Conservation (phyloP, 2,797 vertebrate species). For the Parambassis ranga region DNA sequence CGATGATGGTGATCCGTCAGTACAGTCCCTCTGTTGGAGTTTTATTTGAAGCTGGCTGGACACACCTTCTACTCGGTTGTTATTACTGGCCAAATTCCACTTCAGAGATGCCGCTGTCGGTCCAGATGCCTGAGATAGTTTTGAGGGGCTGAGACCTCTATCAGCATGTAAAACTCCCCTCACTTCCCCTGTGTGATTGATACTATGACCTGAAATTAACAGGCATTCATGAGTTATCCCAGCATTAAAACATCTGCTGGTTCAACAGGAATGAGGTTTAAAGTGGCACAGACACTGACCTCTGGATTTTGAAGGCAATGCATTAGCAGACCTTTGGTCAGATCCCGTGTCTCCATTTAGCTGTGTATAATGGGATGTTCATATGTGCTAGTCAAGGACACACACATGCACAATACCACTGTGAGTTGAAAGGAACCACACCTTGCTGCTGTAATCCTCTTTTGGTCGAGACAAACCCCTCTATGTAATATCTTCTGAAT, state of each 20-base stretch:
- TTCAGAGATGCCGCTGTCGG: conserved; percentile 34
- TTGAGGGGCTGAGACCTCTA: conserved; percentile 45
- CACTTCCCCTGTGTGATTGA: conserved; percentile 23
- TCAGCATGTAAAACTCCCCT: conserved; percentile 11
- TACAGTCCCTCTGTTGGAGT: conserved; percentile 20
- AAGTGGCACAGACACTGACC: neutral
- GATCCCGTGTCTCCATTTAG: conserved; percentile 38
- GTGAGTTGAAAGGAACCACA: conserved; percentile 65
- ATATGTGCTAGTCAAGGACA: neutral
- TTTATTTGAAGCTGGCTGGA: conserved; percentile 28
- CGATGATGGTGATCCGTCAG: conserved; percentile 23
- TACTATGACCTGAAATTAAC: conserved; percentile 32
- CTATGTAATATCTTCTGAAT: conserved; percentile 67
- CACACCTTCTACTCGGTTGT: conserved; percentile 50
- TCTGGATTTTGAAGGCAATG: conserved; percentile 14
- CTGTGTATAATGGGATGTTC: conserved; percentile 28
- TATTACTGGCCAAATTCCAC: conserved; percentile 51
- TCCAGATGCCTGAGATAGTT: conserved; percentile 63
- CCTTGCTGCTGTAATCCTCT: conserved; percentile 70
- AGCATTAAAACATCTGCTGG: conserved; percentile 17
- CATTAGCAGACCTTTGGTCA: conserved; percentile 17
- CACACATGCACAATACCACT: conserved; percentile 31
- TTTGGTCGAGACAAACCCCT: conserved; percentile 60
- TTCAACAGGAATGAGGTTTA: neutral
- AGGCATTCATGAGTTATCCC: conserved; percentile 27